phyloP scores from a whole-genome alignment of 2,797 vertebrate genomes.

The Sebastes trivittatus region DNA sequence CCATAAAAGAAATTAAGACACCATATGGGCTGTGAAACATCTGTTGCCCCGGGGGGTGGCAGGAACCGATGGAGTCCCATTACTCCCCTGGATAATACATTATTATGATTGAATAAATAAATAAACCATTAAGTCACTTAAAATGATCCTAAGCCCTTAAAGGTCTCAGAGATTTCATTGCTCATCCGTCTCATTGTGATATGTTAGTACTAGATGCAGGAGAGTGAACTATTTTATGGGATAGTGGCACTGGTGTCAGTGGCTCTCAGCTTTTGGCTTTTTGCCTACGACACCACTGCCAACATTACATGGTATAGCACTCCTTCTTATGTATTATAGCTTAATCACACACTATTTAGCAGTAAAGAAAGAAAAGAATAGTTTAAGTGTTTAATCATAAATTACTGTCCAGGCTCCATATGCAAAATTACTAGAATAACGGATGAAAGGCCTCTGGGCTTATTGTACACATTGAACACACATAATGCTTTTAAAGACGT shows the following conservation, averaged over 20 bases:
- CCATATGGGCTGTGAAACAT: constrained; percentile 82
- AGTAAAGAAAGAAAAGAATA: background rate
- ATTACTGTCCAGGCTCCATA: constrained; percentile 26
- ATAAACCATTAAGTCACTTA: constrained; percentile 76
- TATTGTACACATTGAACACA: constrained; percentile 34
- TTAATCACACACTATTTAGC: background rate
- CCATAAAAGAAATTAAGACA: constrained; percentile 57
- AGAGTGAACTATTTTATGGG: background rate
- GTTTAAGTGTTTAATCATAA: background rate
- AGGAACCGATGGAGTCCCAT: constrained; percentile 69
- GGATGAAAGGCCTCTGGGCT: constrained; percentile 30
- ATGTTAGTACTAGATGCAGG: background rate
- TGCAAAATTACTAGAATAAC: constrained; percentile 24
- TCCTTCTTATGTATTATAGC: constrained; percentile 5
- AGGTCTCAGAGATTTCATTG: constrained; percentile 51
- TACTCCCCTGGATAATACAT: constrained; percentile 79
- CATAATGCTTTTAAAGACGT: constrained; percentile 26
- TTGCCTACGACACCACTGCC: background rate
- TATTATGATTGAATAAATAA: constrained; percentile 84
- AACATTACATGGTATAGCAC: background rate
- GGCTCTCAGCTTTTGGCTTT: background rate
- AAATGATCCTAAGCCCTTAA: constrained; percentile 66
- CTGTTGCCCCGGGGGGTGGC: constrained; percentile 77
- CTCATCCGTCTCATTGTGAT: constrained; percentile 47
- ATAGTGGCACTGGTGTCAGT: background rate